Evolutionary conservation across 1,140 invertebrate genomes (phyloP).

Genomic region (Halesus radiatus): DNA sequence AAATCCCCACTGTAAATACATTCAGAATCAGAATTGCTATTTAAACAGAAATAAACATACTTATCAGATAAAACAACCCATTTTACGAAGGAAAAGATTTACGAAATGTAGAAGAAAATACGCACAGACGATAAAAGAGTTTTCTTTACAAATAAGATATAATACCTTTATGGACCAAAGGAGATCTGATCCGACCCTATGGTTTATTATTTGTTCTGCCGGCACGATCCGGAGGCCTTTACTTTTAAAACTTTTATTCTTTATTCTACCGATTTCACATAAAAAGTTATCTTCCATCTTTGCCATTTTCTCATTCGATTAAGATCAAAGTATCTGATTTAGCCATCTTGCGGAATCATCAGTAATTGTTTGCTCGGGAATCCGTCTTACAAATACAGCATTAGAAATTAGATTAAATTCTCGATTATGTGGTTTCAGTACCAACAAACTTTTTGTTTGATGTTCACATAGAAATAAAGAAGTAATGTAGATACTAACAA

Average conservation of each 20-base stretch:
- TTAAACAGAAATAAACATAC: slow-evolving; percentile 36
- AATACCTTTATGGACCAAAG: slow-evolving; percentile 21
- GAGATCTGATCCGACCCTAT: neutral
- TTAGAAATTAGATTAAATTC: too few relatives aligned
- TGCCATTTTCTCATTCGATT: slow-evolving; percentile 27
- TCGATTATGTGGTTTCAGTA: too few relatives aligned
- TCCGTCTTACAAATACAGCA: too few relatives aligned
- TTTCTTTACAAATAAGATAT: slow-evolving; percentile 32
- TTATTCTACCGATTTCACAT: slow-evolving; percentile 37
- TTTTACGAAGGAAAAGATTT: slow-evolving; percentile 15
- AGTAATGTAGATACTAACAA: too few relatives aligned
- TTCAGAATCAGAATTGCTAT: slow-evolving; percentile 23
- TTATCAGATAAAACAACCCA: slow-evolving; percentile 38
- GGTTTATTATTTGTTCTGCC: slow-evolving; percentile 28
- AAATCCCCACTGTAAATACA: slow-evolving; percentile 24
- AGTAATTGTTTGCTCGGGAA: neutral
- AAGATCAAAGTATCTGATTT: slow-evolving; percentile 21
- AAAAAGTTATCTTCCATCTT: slow-evolving; percentile 40
- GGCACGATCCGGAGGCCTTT: slow-evolving; percentile 21
- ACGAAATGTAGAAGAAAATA: slow-evolving; percentile 9
- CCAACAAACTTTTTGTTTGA: too few relatives aligned
- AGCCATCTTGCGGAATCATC: neutral
- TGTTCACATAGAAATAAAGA: too few relatives aligned
- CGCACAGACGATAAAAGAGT: slow-evolving; percentile 23
- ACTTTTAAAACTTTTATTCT: slow-evolving; percentile 31